These are phyloP conservation scores for Bos indicus DNA, from an alignment of 2,113 vertebrate genomes.

Conservation along the genomic window DNA sequence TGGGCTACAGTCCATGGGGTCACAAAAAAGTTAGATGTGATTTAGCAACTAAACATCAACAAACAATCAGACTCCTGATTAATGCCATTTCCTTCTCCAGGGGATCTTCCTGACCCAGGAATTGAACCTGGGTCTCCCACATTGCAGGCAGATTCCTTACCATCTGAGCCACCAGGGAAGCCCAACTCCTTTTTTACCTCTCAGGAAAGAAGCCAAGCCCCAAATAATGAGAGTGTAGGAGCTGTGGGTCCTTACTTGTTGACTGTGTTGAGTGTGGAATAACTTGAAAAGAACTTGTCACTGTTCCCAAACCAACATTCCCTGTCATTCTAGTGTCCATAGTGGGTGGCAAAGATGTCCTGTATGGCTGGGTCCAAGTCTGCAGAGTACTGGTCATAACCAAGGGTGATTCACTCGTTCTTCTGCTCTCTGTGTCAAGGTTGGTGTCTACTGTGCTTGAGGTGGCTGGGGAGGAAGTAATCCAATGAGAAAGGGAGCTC, in stretches of 20 bases:
- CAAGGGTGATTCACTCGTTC: too few relatives aligned
- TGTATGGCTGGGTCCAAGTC: not conserved
- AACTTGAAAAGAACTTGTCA: not conserved
- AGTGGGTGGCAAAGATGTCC: not conserved
- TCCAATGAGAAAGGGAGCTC: not conserved
- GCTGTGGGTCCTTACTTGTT: not conserved
- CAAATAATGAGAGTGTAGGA: not conserved
- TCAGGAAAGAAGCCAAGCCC: not conserved
- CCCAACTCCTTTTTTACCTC: not conserved
- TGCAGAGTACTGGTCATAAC: not conserved
- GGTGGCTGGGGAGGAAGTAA: not conserved
- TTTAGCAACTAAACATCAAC: not conserved
- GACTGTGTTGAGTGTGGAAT: not conserved
- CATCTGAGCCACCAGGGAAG: not conserved
- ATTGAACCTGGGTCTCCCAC: not conserved
- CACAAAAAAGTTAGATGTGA: not conserved
- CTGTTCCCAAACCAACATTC: not conserved
- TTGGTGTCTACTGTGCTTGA: fast-evolving
- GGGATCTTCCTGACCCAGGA: not conserved
- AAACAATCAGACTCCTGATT: not conserved
- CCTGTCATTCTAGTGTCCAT: not conserved
- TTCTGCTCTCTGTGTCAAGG: not conserved
- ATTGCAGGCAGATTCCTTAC: not conserved
- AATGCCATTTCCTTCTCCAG: not conserved
- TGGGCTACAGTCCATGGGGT: not conserved